These are phyloP conservation scores for Acanthosoma haemorrhoidale DNA, from an alignment of 2,888 invertebrate species.

Conservation along the genomic window DNA sequence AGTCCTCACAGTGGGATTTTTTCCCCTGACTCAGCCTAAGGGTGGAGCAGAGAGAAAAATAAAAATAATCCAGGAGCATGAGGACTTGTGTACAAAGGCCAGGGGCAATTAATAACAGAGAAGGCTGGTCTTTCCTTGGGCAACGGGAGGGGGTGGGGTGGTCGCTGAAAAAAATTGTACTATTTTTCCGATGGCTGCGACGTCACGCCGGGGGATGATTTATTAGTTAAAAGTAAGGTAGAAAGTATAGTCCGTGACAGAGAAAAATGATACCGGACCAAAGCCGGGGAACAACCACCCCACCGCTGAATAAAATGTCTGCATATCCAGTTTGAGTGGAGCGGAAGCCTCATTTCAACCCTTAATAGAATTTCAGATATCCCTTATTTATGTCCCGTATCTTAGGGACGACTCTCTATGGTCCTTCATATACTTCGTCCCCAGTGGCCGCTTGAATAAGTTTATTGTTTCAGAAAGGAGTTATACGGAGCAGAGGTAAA, in stretches of 20 bases:
- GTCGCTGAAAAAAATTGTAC: neutral
- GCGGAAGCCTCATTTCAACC: neutral
- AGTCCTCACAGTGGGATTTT: neutral
- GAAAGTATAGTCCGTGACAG: neutral
- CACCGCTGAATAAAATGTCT: neutral
- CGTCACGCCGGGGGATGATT: neutral
- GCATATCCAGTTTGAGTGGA: neutral
- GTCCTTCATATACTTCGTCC: neutral
- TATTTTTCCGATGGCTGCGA: neutral
- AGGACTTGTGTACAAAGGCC: neutral
- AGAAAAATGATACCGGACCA: neutral
- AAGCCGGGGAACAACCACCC: neutral
- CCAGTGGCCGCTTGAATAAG: neutral
- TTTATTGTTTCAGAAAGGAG: neutral
- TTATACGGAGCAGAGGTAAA: too few species aligned
- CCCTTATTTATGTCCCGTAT: neutral
- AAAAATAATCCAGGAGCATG: neutral
- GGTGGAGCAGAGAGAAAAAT: neutral
- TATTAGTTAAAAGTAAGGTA: conserved; percentile 5
- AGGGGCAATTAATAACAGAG: neutral
- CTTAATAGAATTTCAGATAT: conserved; percentile 7
- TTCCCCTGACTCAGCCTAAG: neutral
- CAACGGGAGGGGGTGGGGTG: neutral
- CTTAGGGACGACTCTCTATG: too few species aligned
- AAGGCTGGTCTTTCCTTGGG: neutral